These are phyloP conservation scores for Sylvilagus floridanus DNA, from an alignment of 2,797 vertebrate species.

Conservation along the genomic window DNA sequence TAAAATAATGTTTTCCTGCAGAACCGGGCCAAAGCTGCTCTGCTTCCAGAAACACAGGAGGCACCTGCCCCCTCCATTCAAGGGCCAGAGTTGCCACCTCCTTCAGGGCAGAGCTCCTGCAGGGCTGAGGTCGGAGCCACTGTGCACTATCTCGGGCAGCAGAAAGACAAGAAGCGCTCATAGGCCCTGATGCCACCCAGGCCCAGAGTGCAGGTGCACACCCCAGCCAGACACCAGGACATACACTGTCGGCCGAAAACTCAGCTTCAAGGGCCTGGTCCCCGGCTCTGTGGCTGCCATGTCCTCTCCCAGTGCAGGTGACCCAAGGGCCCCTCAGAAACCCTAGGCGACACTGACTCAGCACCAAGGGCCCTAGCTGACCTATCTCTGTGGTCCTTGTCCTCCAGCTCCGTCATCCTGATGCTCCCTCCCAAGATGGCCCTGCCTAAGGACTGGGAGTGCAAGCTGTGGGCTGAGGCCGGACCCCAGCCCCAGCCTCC, in stretches of 20 bases:
- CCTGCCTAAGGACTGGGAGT: background rate
- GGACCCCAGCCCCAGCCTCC: too few species aligned
- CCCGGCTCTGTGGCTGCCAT: background rate
- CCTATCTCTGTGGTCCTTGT: background rate
- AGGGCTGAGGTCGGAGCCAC: background rate
- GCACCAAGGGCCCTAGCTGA: background rate
- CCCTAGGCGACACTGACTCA: background rate
- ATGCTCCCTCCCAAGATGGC: background rate
- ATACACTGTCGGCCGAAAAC: background rate
- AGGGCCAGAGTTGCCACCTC: background rate
- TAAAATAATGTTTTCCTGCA: background rate
- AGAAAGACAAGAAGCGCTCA: background rate
- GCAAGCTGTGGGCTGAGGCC: background rate
- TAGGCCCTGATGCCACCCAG: background rate
- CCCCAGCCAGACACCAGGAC: background rate
- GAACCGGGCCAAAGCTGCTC: background rate
- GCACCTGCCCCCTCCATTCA: background rate
- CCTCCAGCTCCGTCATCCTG: background rate
- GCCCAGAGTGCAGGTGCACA: background rate
- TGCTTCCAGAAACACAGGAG: background rate
- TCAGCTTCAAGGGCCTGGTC: background rate
- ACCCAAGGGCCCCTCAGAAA: background rate
- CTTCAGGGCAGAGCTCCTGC: background rate
- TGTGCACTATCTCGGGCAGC: background rate
- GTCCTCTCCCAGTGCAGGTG: accelerated